Evolutionary conservation across 2,888 invertebrate genomes (phyloP), one percentile per base, ranked within the genome.

Genomic region (Portevinia maculata): DNA sequence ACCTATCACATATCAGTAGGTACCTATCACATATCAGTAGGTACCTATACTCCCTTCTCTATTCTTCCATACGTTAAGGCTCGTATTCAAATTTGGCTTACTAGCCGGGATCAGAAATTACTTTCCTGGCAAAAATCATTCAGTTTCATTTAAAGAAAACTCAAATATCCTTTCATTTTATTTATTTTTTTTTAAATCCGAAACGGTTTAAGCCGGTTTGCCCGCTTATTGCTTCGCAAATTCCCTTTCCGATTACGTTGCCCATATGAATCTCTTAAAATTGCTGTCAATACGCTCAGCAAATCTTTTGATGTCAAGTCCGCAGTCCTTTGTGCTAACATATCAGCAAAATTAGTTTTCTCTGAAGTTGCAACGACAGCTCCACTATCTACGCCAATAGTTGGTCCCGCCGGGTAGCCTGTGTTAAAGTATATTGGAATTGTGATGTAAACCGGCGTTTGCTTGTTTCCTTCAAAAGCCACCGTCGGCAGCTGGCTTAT

Each of bases 381-480:
- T 50, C 59, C 75, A 19, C 64, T 21, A 1, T 30, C 52, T 3
- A 52, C 8, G 3, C 41, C 30, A 37, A 74, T 3, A 5, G 39
- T 21, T 34, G 44, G 37, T 21, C 55, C 4, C 3, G 21, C 32
- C 5, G 57, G 65, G 19, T 30, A 11, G 4, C 48, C 37, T 3
- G 55, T 48, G 15, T 32, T 37, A 8, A 83, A 65, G 24, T 60
- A 67, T 9, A 83, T 78, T 0, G 83, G 83, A 32, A 83, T 83
- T 0, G 83, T 83, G 7, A 83, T 83, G 9, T 76, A 83, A 30
- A 83, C 78, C 0, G 83, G 78, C 17, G 28, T 52, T 50, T 83
- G 78, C 24, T 73, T 78, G 41, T 41, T 67, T 17, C 71, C 67
- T 11, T 78, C 71, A 24, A 83, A 50, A 2, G 60, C 24, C 6